These are phyloP conservation scores for Synergus umbraculus DNA, from an alignment of 2,888 invertebrate species.

Conservation along the genomic window DNA sequence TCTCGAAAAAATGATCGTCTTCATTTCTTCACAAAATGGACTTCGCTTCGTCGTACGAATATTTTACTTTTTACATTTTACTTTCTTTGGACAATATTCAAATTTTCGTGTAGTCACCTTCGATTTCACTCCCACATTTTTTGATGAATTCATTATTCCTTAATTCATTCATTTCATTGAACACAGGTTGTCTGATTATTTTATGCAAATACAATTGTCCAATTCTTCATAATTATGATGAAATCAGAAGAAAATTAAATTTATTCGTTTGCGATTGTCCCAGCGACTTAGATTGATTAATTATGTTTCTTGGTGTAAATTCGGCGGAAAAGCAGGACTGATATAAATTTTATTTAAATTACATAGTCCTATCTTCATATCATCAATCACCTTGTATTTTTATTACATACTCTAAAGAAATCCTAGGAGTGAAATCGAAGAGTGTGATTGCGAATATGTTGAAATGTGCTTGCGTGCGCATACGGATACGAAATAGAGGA, in stretches of 20 bases:
- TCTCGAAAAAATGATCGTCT: constrained; percentile 6
- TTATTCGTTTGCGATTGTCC: constrained; percentile 23
- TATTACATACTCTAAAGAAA: neutral
- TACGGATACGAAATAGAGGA: constrained; percentile 57
- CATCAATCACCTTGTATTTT: neutral
- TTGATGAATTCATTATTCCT: neutral
- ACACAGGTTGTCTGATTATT: neutral
- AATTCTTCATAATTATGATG: neutral
- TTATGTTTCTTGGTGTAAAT: constrained; percentile 22
- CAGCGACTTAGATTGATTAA: constrained; percentile 20
- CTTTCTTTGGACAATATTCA: constrained; percentile 35
- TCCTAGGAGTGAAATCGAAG: constrained; percentile 28
- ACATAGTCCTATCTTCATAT: neutral
- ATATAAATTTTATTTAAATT: constrained; percentile 8
- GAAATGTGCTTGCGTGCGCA: constrained; percentile 51
- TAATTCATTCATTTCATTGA: neutral
- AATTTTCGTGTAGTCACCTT: constrained; percentile 14
- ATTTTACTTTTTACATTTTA: constrained; percentile 40
- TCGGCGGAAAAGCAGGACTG: constrained; percentile 25
- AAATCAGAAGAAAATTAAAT: neutral
- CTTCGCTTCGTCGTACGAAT: constrained; percentile 40
- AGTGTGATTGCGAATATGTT: constrained; percentile 18
- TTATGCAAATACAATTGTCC: neutral
- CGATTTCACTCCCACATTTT: constrained; percentile 13
- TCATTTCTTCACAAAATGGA: constrained; percentile 19